These are phyloP conservation scores for Atherinomorus stipes DNA, from an alignment of 2,113 vertebrate genomes.

Conservation along the genomic window DNA sequence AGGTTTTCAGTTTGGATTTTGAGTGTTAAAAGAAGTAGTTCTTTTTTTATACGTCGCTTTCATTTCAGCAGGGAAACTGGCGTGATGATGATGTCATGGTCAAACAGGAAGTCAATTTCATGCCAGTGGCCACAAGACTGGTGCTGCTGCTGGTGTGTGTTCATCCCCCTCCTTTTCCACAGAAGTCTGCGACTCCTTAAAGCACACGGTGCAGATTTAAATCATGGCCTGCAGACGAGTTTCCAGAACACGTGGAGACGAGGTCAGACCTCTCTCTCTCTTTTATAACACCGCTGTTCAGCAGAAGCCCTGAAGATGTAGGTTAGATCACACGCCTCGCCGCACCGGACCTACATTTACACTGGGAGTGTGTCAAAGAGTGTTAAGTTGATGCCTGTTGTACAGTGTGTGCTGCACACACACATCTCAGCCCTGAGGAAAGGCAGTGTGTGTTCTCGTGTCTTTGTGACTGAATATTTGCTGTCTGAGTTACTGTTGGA, in stretches of 20 bases:
- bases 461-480: no score
- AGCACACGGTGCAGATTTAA: not conserved
- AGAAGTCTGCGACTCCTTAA: not conserved
- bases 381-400: constrained; percentile 34
- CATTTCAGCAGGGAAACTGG: no score
- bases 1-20: no score
- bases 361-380: constrained; percentile 40
- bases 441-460: no score
- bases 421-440: not conserved
- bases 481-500: no score
- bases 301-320: constrained; percentile 76
- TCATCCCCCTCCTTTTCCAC: not conserved
- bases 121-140: constrained; percentile 20
- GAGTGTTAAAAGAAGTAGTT: no score
- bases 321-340: constrained; percentile 76
- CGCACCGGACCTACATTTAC: constrained; percentile 63
- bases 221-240: not conserved
- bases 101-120: constrained; percentile 20
- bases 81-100: not conserved
- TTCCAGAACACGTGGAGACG: not conserved
- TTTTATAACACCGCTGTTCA: constrained; percentile 28
- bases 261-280: not conserved
- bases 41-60: no score
- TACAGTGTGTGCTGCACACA: constrained; percentile 33
- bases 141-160: constrained; percentile 22